These are phyloP conservation scores for Chaetodon trifasciatus DNA, from an alignment of 2,797 vertebrate species.

Conservation along the genomic window DNA sequence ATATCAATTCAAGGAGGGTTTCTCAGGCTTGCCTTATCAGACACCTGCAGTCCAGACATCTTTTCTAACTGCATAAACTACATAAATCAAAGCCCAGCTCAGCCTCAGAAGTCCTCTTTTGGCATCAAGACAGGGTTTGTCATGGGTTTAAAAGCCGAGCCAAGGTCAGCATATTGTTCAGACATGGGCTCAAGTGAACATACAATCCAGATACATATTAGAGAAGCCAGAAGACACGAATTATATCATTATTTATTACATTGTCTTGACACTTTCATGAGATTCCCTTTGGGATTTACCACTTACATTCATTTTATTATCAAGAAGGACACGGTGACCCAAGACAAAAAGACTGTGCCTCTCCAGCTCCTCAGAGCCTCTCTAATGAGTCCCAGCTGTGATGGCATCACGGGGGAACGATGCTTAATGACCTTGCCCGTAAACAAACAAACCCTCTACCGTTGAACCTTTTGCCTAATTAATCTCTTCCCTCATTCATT, in stretches of 20 bases:
- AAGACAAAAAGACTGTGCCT: conserved; percentile 26
- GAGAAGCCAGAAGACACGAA: background rate
- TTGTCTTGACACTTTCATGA: conserved; percentile 29
- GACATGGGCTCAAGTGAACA: background rate
- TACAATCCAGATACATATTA: background rate
- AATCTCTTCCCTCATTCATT: conserved; percentile 47
- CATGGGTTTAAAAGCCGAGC: conserved; percentile 4
- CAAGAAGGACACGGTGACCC: conserved; percentile 36
- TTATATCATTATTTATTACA: background rate
- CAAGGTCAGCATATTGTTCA: conserved; percentile 15
- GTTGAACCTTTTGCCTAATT: conserved; percentile 53
- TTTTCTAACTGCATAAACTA: conserved; percentile 22
- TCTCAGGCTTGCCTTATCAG: background rate
- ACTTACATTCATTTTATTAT: conserved; percentile 35
- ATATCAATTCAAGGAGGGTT: conserved; percentile 7
- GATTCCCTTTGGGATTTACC: conserved; percentile 20
- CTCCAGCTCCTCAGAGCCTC: conserved; percentile 34
- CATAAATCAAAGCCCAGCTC: conserved; percentile 27
- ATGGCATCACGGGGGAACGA: conserved; percentile 42
- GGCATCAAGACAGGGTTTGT: conserved; percentile 1
- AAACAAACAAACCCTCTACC: conserved; percentile 69
- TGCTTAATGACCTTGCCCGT: conserved; percentile 58
- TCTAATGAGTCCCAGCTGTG: conserved; percentile 60
- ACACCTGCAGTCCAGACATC: background rate
- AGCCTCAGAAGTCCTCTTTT: background rate